Evolutionary conservation across 1,140 invertebrate genomes (phyloP), one percentile per base, ranked within the genome.

Genomic region (Drosophila persimilis): DNA sequence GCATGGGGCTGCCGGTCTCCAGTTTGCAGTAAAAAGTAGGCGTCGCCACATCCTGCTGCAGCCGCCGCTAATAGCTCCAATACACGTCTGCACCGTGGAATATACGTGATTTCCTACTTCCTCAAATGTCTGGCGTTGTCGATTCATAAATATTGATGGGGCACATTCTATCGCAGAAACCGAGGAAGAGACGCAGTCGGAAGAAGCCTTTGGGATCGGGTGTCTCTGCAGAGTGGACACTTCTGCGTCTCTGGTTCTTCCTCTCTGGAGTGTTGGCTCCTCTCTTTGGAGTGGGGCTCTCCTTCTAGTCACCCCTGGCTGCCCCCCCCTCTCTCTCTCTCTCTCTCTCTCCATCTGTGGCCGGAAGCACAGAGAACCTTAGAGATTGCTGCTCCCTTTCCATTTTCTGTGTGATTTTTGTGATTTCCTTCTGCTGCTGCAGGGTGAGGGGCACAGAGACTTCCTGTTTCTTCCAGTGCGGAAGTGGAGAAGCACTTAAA

Each of bases 71-170:
- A 84, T 84, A 75, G 83, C 80, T 71, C 63, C 62, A 72, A 46
- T 75, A 58, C 77, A 80, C 77, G 77, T 72, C 48, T 22, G 35
- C 35, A 64, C 47, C 51, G 65, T 26, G 54, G 71, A 65, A 65
- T 62, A 59, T 73, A 88, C 83, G 83, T 88, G 83, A 88, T 88
- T 88, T 88, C 83, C 83, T 86, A 88, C 76, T 88, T 88, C 83
- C 83, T 89, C 3, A 39, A 39, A 39, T 13, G 35, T 13, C 11
- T 26, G 24, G 35, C 66, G 75, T 89, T 66, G 73, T 89, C 71
- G 73, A 65, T 67, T 88, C 83, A 86, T 88, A 88, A 88, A 86
- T 88, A 86, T 83, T 71, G 75, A 84, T 88, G 83, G 56, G 24
- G 35, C 35, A 39, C 35, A 39, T 39, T 39, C 35, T 39, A 39